Evolutionary conservation across 2,797 vertebrate genomes (phyloP).

Genomic region (Loris lydekkerianus): DNA sequence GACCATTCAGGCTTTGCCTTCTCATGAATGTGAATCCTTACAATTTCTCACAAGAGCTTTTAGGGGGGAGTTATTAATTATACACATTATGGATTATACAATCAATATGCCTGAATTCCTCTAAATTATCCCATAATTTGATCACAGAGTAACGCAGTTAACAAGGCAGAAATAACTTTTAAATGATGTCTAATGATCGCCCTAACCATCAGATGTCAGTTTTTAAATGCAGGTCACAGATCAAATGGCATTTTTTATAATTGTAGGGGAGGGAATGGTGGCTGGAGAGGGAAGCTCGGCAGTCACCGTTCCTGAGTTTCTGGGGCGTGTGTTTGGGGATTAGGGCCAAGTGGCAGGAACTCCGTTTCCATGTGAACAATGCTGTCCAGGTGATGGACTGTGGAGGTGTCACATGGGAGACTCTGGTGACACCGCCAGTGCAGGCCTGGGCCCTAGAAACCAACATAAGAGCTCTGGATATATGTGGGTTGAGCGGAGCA

Average conservation of each 20-base stretch:
- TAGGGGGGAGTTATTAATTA: constrained; percentile 81
- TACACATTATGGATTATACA: constrained; percentile 81
- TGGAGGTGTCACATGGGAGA: not conserved
- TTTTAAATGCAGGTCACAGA: constrained; percentile 81
- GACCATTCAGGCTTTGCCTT: not conserved
- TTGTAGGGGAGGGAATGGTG: not conserved
- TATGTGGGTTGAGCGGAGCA: rapidly evolving
- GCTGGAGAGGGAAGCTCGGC: not conserved
- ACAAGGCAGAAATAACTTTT: constrained; percentile 85
- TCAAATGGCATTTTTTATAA: constrained; percentile 74
- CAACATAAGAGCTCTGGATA: not conserved
- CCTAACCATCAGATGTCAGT: constrained; percentile 79
- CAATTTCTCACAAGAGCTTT: constrained; percentile 70
- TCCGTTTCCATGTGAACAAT: not conserved
- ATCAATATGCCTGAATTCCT: constrained; percentile 82
- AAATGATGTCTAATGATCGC: constrained; percentile 82
- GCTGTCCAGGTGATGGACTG: not conserved
- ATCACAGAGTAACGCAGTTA: constrained; percentile 80
- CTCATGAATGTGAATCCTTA: constrained; percentile 72
- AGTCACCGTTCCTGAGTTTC: rapidly evolving
- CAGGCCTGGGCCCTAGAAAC: not conserved
- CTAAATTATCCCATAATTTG: constrained; percentile 81
- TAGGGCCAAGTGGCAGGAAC: not conserved
- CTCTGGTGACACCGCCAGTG: not conserved
- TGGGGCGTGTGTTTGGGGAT: not conserved